These are phyloP conservation scores for Diadegma fenestrale DNA, from an alignment of 2,888 invertebrate genomes.

Conservation along the genomic window DNA sequence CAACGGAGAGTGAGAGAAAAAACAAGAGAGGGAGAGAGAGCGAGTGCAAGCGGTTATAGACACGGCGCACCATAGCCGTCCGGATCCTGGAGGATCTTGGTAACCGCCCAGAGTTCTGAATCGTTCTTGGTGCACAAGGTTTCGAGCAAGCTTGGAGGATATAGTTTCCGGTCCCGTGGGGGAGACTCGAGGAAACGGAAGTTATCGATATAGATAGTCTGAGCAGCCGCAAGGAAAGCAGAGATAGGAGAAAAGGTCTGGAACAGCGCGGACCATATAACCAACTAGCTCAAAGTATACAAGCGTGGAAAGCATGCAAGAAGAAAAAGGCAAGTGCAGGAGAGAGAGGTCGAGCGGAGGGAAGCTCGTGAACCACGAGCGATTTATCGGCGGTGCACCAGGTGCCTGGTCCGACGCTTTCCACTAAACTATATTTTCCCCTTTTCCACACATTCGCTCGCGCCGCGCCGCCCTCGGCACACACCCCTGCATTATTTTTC, in stretches of 20 bases:
- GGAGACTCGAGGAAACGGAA: slow-evolving; percentile 63
- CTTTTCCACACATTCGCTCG: slow-evolving; percentile 10
- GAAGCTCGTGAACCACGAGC: slow-evolving; percentile 67
- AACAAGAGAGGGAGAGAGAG: neutral
- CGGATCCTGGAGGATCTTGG: slow-evolving; percentile 38
- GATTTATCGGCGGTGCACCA: slow-evolving; percentile 79
- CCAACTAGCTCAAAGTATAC: neutral
- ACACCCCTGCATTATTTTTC: slow-evolving; percentile 33
- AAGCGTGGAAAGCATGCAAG: slow-evolving; percentile 17
- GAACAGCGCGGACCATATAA: slow-evolving; percentile 8
- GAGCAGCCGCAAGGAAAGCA: slow-evolving; percentile 25
- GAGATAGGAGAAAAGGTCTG: slow-evolving; percentile 34
- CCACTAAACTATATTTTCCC: slow-evolving; percentile 56
- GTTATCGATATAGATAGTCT: slow-evolving; percentile 64
- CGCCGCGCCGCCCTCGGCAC: neutral
- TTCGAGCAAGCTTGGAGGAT: slow-evolving; percentile 54
- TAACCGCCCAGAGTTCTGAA: slow-evolving; percentile 28
- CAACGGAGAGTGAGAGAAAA: slow-evolving; percentile 1
- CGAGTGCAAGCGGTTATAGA: slow-evolving; percentile 42
- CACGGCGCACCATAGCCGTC: slow-evolving; percentile 19
- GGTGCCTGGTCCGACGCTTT: slow-evolving; percentile 73
- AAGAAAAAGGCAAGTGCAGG: slow-evolving; percentile 21
- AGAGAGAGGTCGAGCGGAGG: slow-evolving; percentile 58
- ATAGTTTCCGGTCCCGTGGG: slow-evolving; percentile 66
- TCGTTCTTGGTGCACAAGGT: slow-evolving; percentile 19